Evolutionary conservation across 2,888 invertebrate species (phyloP).

Genomic region (Yponomeuta cagnagella): DNA sequence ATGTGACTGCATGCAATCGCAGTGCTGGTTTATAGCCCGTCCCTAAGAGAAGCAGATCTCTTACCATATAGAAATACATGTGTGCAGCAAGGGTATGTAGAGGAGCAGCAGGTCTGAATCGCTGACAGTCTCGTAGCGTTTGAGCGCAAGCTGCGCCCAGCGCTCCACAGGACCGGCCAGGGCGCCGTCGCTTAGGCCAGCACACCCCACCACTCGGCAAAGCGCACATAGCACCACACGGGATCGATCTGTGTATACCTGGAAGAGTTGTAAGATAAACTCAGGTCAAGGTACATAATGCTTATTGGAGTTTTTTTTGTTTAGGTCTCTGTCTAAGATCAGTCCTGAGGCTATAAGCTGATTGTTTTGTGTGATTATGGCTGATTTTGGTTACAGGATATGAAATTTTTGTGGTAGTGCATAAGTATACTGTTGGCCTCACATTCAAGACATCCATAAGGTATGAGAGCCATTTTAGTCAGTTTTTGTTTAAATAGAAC

Average conservation of each 20-base stretch:
- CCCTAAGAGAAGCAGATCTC: conserved; percentile 22
- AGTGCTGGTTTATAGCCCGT: too few relatives aligned
- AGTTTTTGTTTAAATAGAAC: too few relatives aligned
- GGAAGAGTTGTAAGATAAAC: conserved; percentile 23
- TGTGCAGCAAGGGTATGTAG: conserved; percentile 81
- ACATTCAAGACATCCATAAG: too few relatives aligned
- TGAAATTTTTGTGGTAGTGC: too few relatives aligned
- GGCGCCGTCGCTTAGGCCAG: conserved; percentile 60
- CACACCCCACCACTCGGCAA: conserved; percentile 81
- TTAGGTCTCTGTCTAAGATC: too few relatives aligned
- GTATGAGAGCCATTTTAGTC: too few relatives aligned
- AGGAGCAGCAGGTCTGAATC: conserved; percentile 81
- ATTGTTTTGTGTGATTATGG: too few relatives aligned
- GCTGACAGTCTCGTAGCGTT: conserved; percentile 82
- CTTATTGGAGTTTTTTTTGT: too few relatives aligned
- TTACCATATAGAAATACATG: conserved; percentile 80
- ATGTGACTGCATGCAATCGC: too few relatives aligned
- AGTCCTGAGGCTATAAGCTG: too few relatives aligned
- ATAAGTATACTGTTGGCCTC: too few relatives aligned
- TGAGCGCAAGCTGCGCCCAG: conserved; percentile 82
- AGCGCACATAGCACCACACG: conserved; percentile 79
- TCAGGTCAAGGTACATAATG: not conserved
- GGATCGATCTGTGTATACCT: conserved; percentile 81
- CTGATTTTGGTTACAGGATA: too few relatives aligned
- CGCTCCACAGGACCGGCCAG: conserved; percentile 77